Evolutionary conservation across 2,888 invertebrate genomes (phyloP).

Genomic region (Phaonia tiefii): DNA sequence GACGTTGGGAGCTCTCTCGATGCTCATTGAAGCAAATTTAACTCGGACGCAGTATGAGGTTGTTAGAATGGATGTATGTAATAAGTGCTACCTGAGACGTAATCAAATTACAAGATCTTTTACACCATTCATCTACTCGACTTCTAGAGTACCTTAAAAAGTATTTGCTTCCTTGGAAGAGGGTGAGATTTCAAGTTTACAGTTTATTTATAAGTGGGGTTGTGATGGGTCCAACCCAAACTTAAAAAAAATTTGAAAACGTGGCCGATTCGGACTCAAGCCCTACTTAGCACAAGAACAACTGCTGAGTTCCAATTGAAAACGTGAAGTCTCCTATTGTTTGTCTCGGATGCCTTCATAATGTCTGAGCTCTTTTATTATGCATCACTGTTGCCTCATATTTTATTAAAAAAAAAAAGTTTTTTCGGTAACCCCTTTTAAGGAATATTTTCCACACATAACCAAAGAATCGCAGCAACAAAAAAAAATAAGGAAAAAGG

Average conservation of each 20-base stretch:
- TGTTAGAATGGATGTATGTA: not conserved
- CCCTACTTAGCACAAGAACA: too few relatives aligned
- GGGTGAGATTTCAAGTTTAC: slow-evolving; percentile 35
- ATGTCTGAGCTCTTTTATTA: not conserved
- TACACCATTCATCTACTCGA: slow-evolving; percentile 2
- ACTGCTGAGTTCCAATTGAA: too few relatives aligned
- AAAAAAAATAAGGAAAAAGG: not conserved
- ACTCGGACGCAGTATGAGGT: not conserved
- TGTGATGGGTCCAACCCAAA: slow-evolving; percentile 40
- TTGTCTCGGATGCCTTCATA: too few relatives aligned
- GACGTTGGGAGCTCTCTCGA: not conserved
- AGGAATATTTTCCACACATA: not conserved
- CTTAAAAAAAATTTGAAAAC: slow-evolving; percentile 38
- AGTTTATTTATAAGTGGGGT: slow-evolving; percentile 44
- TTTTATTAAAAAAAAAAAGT: slow-evolving; percentile 29
- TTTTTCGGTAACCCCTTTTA: slow-evolving; percentile 10
- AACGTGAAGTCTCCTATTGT: too few relatives aligned
- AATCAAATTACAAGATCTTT: slow-evolving; percentile 1
- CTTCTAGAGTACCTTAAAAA: slow-evolving; percentile 33
- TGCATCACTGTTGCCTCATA: not conserved
- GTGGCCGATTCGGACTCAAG: slow-evolving; percentile 3
- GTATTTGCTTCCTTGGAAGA: slow-evolving; percentile 27
- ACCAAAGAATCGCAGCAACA: not conserved
- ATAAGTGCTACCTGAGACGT: not conserved
- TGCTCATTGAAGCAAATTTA: not conserved